Evolutionary conservation across 2,888 invertebrate genomes (phyloP).

Genomic region (Lasioglossum vierecki): DNA sequence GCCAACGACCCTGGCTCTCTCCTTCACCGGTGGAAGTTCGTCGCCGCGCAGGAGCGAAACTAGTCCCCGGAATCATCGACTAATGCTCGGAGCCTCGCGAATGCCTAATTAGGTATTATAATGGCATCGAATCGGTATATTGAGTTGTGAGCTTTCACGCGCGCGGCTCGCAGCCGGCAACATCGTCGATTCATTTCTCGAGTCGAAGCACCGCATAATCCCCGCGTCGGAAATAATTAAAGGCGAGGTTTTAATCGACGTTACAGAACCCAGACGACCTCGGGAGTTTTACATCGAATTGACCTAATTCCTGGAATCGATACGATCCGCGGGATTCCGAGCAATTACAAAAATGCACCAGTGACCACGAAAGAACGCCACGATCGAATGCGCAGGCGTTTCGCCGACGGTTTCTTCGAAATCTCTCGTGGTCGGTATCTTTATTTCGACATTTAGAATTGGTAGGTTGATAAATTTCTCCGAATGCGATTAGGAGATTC

Average conservation of each 20-base stretch:
- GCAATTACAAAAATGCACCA: conserved; percentile 40
- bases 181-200: not conserved
- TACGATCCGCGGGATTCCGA: conserved; percentile 28
- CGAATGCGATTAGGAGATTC: not conserved
- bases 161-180: not conserved
- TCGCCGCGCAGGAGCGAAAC: conserved; percentile 59
- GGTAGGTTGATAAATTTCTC: not conserved
- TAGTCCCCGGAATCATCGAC: conserved; percentile 66
- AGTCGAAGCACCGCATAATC: conserved; percentile 55
- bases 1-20: conserved; percentile 59
- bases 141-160: conserved; percentile 39
- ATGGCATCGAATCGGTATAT: conserved; percentile 71
- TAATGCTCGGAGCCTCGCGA: conserved; percentile 65
- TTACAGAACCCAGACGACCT: conserved; percentile 20
- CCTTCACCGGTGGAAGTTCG: conserved; percentile 56
- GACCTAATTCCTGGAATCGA: conserved; percentile 47
- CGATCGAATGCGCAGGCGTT: conserved; percentile 1
- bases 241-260: conserved; percentile 57
- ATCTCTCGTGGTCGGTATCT: not conserved
- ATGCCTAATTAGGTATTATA: conserved; percentile 80
- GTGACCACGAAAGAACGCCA: conserved; percentile 1
- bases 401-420: conserved; percentile 1
- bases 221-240: conserved; percentile 58
- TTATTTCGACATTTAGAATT: not conserved
- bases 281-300: conserved; percentile 42